These are phyloP conservation scores for Neodon shergylaensis DNA, from an alignment of 2,113 vertebrate genomes.

Conservation along the genomic window DNA sequence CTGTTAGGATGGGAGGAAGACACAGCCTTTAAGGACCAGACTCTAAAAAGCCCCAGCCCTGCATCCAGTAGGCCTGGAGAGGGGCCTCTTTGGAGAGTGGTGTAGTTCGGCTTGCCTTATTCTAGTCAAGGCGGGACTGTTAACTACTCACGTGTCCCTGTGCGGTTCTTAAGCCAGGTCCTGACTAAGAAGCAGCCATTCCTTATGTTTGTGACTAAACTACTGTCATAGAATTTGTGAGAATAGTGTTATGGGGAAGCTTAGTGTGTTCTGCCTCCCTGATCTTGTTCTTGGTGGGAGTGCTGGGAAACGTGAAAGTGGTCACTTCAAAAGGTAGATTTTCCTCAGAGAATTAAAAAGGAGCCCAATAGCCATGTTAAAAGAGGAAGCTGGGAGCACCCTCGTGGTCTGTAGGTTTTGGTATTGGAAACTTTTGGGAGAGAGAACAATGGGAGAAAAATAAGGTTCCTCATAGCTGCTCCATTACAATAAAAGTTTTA, in stretches of 20 bases:
- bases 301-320: neutral
- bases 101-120: neutral
- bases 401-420: neutral
- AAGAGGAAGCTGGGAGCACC: neutral
- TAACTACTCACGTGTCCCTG: neutral
- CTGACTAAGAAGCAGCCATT: neutral
- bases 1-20: neutral
- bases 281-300: neutral
- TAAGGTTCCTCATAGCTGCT: neutral
- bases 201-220: neutral
- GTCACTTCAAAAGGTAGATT: neutral
- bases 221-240: constrained; percentile 13
- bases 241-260: neutral
- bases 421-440: constrained; percentile 16
- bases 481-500: constrained; percentile 16
- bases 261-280: neutral
- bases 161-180: neutral
- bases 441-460: neutral
- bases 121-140: neutral
- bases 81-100: neutral
- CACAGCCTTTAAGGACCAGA: neutral
- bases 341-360: neutral
- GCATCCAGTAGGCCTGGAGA: neutral
- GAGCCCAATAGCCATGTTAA: neutral
- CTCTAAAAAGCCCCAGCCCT: neutral